Evolutionary conservation across 2,113 vertebrate genomes (phyloP).

Genomic region (Holacanthus passer): DNA sequence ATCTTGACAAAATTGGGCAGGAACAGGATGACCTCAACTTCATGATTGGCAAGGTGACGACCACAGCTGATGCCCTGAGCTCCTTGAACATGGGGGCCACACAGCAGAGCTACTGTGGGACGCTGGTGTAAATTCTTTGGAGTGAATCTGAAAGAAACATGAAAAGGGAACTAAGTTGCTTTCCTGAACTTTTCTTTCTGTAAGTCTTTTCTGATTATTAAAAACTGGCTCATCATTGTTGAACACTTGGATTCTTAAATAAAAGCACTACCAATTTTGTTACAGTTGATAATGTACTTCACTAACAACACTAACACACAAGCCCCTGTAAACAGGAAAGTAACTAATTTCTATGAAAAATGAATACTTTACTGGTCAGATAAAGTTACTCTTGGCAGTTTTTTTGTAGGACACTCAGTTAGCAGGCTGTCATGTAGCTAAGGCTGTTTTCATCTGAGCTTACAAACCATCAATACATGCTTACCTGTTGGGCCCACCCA

Average conservation of each 20-base stretch:
- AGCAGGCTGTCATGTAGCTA: too few relatives aligned
- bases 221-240: background rate
- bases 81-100: conserved; percentile 96
- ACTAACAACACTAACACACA: background rate
- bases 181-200: background rate
- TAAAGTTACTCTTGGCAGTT: background rate
- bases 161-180: background rate
- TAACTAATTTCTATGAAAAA: background rate
- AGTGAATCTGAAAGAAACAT: conserved; percentile 87
- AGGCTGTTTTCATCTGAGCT: background rate
- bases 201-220: background rate
- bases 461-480: background rate
- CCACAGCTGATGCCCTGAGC: conserved; percentile 99
- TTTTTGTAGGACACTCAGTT: background rate
- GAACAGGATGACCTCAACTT: conserved; percentile 95
- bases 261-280: background rate
- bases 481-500: conserved; percentile 98
- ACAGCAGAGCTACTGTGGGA: conserved; percentile 93
- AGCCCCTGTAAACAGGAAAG: background rate
- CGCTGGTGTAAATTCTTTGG: conserved; percentile 98
- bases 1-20: conserved; percentile 98
- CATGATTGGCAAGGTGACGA: conserved; percentile 96
- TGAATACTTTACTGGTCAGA: background rate
- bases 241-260: background rate
- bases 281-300: background rate